Evolutionary conservation across 1,140 invertebrate species (phyloP).

Genomic region (Megathymus violae): DNA sequence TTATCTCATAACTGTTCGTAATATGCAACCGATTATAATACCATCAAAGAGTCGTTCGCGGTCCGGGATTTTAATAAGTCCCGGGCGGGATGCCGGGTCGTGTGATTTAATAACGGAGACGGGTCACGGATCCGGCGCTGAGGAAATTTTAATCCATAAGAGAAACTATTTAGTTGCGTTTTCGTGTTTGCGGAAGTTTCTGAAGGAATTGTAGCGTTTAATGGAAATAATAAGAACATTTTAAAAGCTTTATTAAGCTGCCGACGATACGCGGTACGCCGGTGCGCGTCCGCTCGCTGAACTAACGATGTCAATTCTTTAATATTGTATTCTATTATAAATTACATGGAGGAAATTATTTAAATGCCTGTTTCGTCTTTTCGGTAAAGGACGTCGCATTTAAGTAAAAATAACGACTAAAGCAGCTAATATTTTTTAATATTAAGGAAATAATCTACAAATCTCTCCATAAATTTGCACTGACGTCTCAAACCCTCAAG

Average conservation of each 20-base stretch:
- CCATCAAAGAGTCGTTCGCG: slow-evolving; percentile 24
- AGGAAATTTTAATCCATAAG: slow-evolving; percentile 24
- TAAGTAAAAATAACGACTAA: no score
- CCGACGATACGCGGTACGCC: no score
- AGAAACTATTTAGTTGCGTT: slow-evolving; percentile 26
- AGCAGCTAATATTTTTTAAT: no score
- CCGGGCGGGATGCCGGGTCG: slow-evolving; percentile 7
- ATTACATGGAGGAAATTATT: no score
- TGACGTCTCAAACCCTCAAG: no score
- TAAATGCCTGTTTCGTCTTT: no score
- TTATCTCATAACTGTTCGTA: slow-evolving; percentile 1
- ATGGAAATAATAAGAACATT: not conserved
- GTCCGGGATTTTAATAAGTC: slow-evolving; percentile 26
- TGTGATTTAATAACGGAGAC: slow-evolving; percentile 25
- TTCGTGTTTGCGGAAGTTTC: not conserved
- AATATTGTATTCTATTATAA: no score
- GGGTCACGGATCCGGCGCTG: slow-evolving; percentile 6
- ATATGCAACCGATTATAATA: slow-evolving; percentile 11
- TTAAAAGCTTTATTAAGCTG: not conserved
- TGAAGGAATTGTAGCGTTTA: not conserved
- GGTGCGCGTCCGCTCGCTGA: no score
- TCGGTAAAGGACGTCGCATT: no score
- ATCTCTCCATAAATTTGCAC: no score
- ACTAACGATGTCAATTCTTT: no score
- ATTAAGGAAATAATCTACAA: no score